Evolutionary conservation across 2,888 invertebrate genomes (phyloP).

Genomic region (Eumacrocentrus americanus): DNA sequence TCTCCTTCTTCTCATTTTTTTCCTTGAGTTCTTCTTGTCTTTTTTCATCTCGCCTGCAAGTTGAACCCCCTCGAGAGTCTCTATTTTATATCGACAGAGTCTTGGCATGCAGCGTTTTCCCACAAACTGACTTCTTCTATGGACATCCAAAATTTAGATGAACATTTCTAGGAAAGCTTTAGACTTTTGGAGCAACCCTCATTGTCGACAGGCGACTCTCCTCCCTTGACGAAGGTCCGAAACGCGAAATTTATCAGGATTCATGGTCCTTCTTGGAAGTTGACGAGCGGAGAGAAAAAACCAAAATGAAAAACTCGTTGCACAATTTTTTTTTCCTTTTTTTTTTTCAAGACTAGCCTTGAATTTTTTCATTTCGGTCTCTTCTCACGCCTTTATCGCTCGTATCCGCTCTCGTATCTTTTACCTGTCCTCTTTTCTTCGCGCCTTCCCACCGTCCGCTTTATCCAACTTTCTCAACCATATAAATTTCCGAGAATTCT

Average conservation of each 20-base stretch:
- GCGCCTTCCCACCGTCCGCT: constrained; percentile 15
- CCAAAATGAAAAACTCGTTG: background rate
- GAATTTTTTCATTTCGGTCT: constrained; percentile 23
- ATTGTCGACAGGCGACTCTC: constrained; percentile 33
- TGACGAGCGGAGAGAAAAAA: background rate
- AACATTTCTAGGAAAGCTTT: constrained; percentile 29
- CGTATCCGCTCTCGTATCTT: constrained; percentile 33
- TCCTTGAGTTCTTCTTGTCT: constrained; percentile 7
- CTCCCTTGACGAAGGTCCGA: constrained; percentile 58
- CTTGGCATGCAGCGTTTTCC: no score
- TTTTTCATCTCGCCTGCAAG: constrained; percentile 1
- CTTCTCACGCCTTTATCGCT: constrained; percentile 39
- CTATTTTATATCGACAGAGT: background rate
- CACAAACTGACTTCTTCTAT: no score
- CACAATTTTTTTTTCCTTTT: background rate
- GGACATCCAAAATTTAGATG: background rate
- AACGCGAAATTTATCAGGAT: constrained; percentile 40
- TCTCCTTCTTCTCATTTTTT: constrained; percentile 22
- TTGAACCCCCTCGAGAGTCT: background rate
- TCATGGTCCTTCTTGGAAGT: constrained; percentile 23
- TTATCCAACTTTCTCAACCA: constrained; percentile 24
- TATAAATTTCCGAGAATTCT: constrained; percentile 26
- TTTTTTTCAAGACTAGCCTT: constrained; percentile 22
- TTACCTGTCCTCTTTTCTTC: constrained; percentile 33
- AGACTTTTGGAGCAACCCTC: background rate